Evolutionary conservation across 1,140 invertebrate species (phyloP), one percentile per base, ranked within the genome.

Genomic region (Philotrypesis tridentata): DNA sequence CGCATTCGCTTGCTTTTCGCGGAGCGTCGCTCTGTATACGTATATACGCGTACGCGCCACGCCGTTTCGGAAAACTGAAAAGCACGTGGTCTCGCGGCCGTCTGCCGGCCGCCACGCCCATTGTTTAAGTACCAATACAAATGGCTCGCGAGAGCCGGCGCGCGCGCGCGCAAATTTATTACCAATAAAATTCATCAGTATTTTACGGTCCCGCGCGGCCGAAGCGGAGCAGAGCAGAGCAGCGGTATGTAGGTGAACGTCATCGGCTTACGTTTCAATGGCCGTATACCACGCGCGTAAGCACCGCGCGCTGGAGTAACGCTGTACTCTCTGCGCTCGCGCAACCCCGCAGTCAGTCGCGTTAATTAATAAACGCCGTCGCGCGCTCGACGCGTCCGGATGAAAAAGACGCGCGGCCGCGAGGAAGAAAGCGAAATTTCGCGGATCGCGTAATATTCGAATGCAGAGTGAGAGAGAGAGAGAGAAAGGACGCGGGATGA

Each of bases 171-270:
- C 82, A 89, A 89, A 90, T 89, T 90, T 90, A 90, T 88, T 88
- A 88, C 86, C 86, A 86, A 90, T 90, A 90, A 90, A 90, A 89
- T 89, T 88, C 88, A 85, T 82, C 86, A 85, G 85, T 83, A 87
- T 87, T 89, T 89, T 89, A 89, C 86, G 86, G 86, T 86, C 83
- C 70, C 37, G 67, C 76, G 73, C n/a, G n/a, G n/a, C n/a, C n/a
- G n/a, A n/a, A n/a, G n/a, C n/a, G 37, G 12, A 0, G 40, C 40
- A 37, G 33, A 37, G 40, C 48, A 21, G 48, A 55, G 48, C 3
- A n/a, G 48, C 75, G 85, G 85, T 86, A 88, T 88, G 86, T 87
- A 87, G 86, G 85, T 86, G 87, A 87, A 85, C 85, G 85, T 87
- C 86, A 87, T 87, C 83, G 83, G 87, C 86, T 89, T 87, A 87